Evolutionary conservation across 2,888 invertebrate genomes (phyloP).

Genomic region (Mesorhabditis belari): DNA sequence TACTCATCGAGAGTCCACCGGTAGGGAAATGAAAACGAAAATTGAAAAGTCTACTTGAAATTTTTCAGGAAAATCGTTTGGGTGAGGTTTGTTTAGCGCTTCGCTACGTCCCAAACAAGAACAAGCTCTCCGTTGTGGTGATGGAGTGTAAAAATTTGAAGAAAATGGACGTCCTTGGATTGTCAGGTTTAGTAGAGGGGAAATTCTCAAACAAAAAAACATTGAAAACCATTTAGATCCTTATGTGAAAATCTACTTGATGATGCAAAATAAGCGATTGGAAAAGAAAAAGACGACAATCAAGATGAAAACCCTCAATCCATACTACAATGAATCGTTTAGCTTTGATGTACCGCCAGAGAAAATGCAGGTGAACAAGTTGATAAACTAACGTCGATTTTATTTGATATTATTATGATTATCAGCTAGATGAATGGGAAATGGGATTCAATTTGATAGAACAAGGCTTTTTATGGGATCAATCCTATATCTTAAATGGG

Average conservation of each 20-base stretch:
- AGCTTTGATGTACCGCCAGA: constrained; percentile 99
- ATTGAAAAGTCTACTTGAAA: too few relatives aligned
- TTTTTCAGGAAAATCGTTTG: constrained; percentile 64
- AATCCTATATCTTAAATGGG: too few relatives aligned
- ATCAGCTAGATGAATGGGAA: too few relatives aligned
- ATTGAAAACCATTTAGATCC: too few relatives aligned
- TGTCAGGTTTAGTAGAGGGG: constrained; percentile 91
- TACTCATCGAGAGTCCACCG: constrained; percentile 92
- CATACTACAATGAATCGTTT: constrained; percentile 99
- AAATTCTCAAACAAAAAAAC: too few relatives aligned
- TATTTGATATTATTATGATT: too few relatives aligned
- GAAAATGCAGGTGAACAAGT: constrained; percentile 99
- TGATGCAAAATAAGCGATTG: constrained; percentile 98
- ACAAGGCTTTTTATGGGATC: too few relatives aligned
- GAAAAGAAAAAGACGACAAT: constrained; percentile 99
- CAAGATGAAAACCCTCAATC: constrained; percentile 97
- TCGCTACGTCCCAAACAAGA: constrained; percentile 97
- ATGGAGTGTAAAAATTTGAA: constrained; percentile 98
- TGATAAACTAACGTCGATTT: too few relatives aligned
- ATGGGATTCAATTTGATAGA: too few relatives aligned
- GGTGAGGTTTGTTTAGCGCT: constrained; percentile 99
- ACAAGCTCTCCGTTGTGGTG: constrained; percentile 95
- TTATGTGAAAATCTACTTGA: constrained; percentile 98
- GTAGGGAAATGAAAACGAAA: too few relatives aligned
- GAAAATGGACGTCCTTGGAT: constrained; percentile 99